Evolutionary conservation across 2,797 vertebrate genomes (phyloP).

Genomic region (Hippocampus kuda): DNA sequence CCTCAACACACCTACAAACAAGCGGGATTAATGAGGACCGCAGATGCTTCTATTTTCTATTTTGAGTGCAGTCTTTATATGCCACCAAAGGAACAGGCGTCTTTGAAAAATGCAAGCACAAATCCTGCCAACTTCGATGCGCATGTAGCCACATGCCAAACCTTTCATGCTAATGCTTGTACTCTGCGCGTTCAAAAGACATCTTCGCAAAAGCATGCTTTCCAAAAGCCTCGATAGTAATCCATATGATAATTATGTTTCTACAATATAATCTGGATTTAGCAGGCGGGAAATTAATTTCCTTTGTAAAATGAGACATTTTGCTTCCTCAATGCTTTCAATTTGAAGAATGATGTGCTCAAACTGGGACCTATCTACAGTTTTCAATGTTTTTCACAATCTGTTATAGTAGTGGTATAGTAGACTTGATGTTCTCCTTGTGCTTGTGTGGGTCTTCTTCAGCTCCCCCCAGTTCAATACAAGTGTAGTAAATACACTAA

Average conservation of each 20-base stretch:
- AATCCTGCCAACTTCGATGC: slow-evolving; percentile 22
- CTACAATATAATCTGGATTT: slow-evolving; percentile 27
- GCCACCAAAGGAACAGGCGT: slow-evolving; percentile 25
- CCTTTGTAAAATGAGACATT: not conserved
- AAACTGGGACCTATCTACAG: not conserved
- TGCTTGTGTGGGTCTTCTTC: not conserved
- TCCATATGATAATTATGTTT: slow-evolving; percentile 27
- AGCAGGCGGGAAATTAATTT: slow-evolving; percentile 10
- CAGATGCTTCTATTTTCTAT: slow-evolving; percentile 42
- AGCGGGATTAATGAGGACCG: not conserved
- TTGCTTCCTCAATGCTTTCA: not conserved
- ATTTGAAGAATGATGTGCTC: not conserved
- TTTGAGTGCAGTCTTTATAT: slow-evolving; percentile 34
- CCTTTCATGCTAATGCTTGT: slow-evolving; percentile 32
- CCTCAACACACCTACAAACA: not conserved
- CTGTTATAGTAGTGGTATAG: not conserved
- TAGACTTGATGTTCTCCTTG: not conserved
- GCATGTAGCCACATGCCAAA: slow-evolving; percentile 10
- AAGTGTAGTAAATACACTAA: too few species aligned
- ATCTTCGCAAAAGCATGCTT: slow-evolving; percentile 17
- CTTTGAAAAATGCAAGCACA: slow-evolving; percentile 33
- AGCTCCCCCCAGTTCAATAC: too few species aligned
- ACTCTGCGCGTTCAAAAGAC: slow-evolving; percentile 4
- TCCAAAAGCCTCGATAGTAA: slow-evolving; percentile 28
- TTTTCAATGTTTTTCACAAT: not conserved